Conservation (phyloP, 2,113 vertebrate species). For the Gadus chalcogrammus region DNA sequence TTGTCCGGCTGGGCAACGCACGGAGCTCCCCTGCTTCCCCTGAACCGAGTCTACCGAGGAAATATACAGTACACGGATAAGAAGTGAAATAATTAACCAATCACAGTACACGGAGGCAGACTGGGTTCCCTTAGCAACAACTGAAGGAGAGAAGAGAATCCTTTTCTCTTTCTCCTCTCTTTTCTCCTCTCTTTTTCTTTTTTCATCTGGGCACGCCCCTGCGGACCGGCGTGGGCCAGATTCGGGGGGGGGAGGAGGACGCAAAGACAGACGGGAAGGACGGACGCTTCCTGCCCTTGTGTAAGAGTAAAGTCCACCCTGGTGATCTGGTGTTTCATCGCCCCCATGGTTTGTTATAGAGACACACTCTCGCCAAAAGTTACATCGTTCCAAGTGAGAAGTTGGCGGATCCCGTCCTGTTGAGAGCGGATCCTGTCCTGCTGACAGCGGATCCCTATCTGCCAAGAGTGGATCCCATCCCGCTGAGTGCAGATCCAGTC, state of each 20-base stretch:
- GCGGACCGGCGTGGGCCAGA: slow-evolving; percentile 59
- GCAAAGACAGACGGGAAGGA: neutral
- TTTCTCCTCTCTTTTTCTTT: slow-evolving; percentile 32
- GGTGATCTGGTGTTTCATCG: slow-evolving; percentile 24
- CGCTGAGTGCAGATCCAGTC: no score
- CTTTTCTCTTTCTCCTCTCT: slow-evolving; percentile 55
- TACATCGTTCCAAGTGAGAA: slow-evolving; percentile 50
- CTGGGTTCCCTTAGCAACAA: slow-evolving; percentile 73
- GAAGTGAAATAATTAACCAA: slow-evolving; percentile 72
- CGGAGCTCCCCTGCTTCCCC: slow-evolving; percentile 43
- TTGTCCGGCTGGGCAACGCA: slow-evolving; percentile 58
- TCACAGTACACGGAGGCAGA: slow-evolving; percentile 67
- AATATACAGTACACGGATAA: slow-evolving; percentile 61
- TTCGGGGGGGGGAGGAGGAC: slow-evolving; percentile 14
- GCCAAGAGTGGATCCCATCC: no score
- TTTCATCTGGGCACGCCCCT: slow-evolving; percentile 56
- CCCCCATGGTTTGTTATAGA: slow-evolving; percentile 43
- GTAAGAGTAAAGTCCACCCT: no score
- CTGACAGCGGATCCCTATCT: slow-evolving; percentile 55
- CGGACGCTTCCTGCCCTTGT: neutral
- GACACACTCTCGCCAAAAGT: slow-evolving; percentile 50
- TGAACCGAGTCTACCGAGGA: slow-evolving; percentile 59
- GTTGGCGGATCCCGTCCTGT: slow-evolving; percentile 52
- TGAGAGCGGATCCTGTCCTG: slow-evolving; percentile 60
- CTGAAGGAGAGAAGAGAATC: slow-evolving; percentile 66